A percentile compares a stretch with the other conserved stretches of the same genome.
phyloP scores from a whole-genome alignment of 2,113 vertebrate genomes.

The Prunella fulvescens region DNA sequence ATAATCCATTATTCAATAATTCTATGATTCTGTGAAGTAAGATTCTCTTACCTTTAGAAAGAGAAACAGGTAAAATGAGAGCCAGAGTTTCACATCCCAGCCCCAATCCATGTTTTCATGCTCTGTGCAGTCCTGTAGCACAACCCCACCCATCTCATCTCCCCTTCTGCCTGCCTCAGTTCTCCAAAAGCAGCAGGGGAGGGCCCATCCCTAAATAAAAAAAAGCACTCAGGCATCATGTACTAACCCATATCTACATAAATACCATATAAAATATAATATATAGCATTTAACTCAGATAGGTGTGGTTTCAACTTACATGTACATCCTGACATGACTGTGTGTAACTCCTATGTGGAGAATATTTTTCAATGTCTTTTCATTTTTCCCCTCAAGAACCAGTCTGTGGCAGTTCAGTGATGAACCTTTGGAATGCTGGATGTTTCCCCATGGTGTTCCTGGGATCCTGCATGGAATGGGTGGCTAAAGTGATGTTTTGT shows the following conservation, averaged over 20 bases:
- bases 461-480: not conserved
- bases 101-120: accelerated
- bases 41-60: not conserved
- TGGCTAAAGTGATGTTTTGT: accelerated
- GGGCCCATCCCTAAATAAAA: not conserved
- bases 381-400: not conserved
- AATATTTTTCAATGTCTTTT: not conserved
- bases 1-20: not conserved
- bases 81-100: not conserved
- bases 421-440: not conserved
- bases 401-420: not conserved
- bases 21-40: accelerated
- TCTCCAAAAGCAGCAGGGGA: not conserved
- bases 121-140: not conserved
- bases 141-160: not conserved
- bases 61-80: not conserved
- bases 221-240: accelerated
- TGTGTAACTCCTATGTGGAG: accelerated
- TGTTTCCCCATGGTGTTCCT: accelerated
- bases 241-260: accelerated
- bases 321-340: accelerated
- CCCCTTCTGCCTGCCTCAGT: not conserved
- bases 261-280: not conserved
- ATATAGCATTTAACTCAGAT: accelerated
- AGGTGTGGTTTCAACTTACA: not conserved